Base-by-base conservation (phyloP, 2,888 invertebrate genomes). In the Diabrotica balteata region DNA sequence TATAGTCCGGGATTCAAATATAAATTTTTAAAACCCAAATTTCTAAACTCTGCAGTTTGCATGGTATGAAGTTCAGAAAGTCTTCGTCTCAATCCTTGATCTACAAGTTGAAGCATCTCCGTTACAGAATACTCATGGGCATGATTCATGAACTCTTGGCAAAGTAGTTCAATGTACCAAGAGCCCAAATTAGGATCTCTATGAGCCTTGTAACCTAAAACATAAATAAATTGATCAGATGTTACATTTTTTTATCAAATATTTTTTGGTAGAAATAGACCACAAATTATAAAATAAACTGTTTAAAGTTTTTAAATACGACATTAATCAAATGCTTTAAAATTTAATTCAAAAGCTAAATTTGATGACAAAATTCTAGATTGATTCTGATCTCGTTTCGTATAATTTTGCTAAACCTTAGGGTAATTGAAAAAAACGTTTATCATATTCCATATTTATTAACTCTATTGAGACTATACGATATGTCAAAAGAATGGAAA, bases 151-250 rank as follows among this genome's bases (percentile, higher is more conserved):
- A 91, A 88, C 74, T 88, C 85, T 75, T 87, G 81, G 82, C 91
- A 91, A 75, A 92, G 84, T 71, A 85, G 83, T 79, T 89, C 88
- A 74, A 92, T 89, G 82, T 90, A 92, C 92, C 91, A 92, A 52
- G 90, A 89, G 52, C 92, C 92, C 22, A 78, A 75, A 44, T 81
- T 72, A 8, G 80, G 76, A 83, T 91, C 90, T 63, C 92, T 87
- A 79, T 87, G 87, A 1, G 92, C 88, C 73, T 85, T 85, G 77
- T 84, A 86, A 7, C 88, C 89, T 88, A 47, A 51, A 65, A 70
- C 32, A 44, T 22, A 47, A 58, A 59, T 62, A n/a, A 58, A 50
- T 2, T 32, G 1, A 32, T 32, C 32, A 32, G 32, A 32, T 5
- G 5, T 32, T 32, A 32, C 32, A 32, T 32, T 4, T 32, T 32